Conservation (phyloP, 2,888 invertebrate genomes). For the Polydesmus complanatus region DNA sequence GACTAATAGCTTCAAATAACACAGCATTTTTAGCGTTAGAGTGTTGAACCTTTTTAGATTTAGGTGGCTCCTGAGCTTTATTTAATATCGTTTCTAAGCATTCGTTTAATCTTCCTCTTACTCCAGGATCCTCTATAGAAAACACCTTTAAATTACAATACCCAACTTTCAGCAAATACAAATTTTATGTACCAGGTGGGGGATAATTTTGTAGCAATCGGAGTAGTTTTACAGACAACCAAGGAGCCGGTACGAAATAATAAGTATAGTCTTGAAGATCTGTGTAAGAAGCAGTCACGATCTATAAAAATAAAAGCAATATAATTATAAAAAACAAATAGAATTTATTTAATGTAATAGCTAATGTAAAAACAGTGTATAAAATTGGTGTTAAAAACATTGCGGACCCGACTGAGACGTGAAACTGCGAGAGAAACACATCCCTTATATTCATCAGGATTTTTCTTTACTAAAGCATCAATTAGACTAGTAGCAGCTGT, state of each 20-base stretch:
- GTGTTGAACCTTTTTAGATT: constrained; percentile 99
- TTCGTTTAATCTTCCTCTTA: constrained; percentile 88
- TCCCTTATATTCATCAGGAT: constrained; percentile 98
- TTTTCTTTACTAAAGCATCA: constrained; percentile 94
- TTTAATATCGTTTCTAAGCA: constrained; percentile 96
- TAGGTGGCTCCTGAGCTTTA: constrained; percentile 98
- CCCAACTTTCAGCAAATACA: constrained; percentile 21
- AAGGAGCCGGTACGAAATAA: constrained; percentile 99
- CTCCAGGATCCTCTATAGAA: constrained; percentile 77
- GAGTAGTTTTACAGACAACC: constrained; percentile 95
- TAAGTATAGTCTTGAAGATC: constrained; percentile 99
- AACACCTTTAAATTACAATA: no score
- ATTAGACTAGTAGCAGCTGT: constrained; percentile 96
- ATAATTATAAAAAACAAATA: background rate
- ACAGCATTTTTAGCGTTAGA: constrained; percentile 99
- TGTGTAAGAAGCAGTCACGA: constrained; percentile 97
- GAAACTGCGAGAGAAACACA: constrained; percentile 97
- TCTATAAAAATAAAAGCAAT: constrained; percentile 44
- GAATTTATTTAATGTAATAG: background rate
- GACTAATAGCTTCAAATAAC: constrained; percentile 96
- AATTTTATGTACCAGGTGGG: constrained; percentile 65
- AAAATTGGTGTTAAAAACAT: no score
- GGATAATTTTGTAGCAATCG: constrained; percentile 95
- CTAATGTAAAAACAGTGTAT: no score
- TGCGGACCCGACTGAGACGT: constrained; percentile 80